phyloP scores from a whole-genome alignment of 2,888 invertebrate species.

The Tetranychus truncatus region DNA sequence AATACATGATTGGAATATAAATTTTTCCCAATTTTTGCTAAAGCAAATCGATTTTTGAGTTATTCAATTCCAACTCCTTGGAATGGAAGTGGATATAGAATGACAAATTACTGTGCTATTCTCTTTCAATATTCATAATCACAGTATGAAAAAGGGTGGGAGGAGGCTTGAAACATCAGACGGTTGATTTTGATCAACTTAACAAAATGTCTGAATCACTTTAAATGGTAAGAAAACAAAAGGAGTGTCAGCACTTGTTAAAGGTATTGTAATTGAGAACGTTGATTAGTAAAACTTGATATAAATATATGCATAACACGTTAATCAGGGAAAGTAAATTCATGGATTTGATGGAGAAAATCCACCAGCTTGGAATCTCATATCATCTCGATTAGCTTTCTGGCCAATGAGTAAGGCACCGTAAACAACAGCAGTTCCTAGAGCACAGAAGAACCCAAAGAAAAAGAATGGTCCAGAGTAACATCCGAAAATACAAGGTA shows the following conservation, averaged over 20 bases:
- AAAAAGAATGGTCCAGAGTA: conserved; percentile 15
- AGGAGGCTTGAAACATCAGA: no score
- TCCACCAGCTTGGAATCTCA: conserved; percentile 1
- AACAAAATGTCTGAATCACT: no score
- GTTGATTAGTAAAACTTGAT: background rate
- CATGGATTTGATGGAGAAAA: background rate
- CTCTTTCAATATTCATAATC: no score
- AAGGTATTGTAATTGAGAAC: no score
- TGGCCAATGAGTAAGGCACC: conserved; percentile 17
- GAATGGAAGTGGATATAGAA: no score
- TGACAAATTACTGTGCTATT: no score
- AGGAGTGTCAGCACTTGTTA: no score
- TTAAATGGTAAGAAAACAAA: no score
- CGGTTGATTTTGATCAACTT: no score
- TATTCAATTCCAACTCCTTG: no score
- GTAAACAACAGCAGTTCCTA: conserved; percentile 19
- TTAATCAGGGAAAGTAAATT: background rate
- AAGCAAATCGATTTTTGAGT: no score
- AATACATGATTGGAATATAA: background rate
- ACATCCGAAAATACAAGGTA: conserved; percentile 21
- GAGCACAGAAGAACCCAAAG: conserved; percentile 19
- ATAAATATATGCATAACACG: background rate
- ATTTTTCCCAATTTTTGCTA: background rate
- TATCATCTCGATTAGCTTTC: conserved; percentile 11
- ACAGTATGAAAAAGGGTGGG: no score